Base-by-base conservation (phyloP, 2,797 vertebrate species). In the Oreochromis grahami region DNA sequence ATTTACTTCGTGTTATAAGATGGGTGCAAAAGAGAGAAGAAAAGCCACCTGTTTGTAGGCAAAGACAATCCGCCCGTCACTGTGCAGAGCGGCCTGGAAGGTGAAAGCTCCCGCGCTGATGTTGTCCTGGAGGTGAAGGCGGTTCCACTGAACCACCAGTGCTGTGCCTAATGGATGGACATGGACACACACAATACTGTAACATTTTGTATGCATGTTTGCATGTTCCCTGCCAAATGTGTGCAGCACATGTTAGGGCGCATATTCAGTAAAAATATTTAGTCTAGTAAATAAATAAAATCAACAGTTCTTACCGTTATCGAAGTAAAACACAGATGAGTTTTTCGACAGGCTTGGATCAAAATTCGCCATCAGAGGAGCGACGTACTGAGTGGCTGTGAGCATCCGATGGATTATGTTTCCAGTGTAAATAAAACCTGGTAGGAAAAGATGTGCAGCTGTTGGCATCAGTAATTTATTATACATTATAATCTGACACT, bases 341-440 rank as follows among this genome's bases (percentile, higher is more conserved):
- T 98, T 97, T 94, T 96, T 96, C 84, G 98, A 98, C 53, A 98
- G 95, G 76, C 97, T 98, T 13, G 97, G 97, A 93, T 98, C 98
- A 82, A 99, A 99, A 93, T 99, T 98, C 7, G 98, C 98, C 98
- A 99, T 99, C 86, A 99, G 94, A 19, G 98, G 98, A 43, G 98
- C 98, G 58, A 99, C 97, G 85, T 99, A 99, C 93, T 99, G 98
- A 24, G 98, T 99, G 81, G 98, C 97, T 52, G 98, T 99, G 88
- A 99, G 94, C 98, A 99, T 98, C 89, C 94, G 96, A 93, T 99
- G 98, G 29, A 98, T 97, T 84, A 98, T 94, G 89, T 98, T 98
- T 91, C 98, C 98, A 15, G 98, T 99, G 94, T 98, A 99, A 93
- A 99, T 97, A 89, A 99, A 99, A 91, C 98, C 98, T 99, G 91